These are phyloP conservation scores for Halcyon chelicuti DNA, from an alignment of 2,797 vertebrate genomes.

Conservation along the genomic window DNA sequence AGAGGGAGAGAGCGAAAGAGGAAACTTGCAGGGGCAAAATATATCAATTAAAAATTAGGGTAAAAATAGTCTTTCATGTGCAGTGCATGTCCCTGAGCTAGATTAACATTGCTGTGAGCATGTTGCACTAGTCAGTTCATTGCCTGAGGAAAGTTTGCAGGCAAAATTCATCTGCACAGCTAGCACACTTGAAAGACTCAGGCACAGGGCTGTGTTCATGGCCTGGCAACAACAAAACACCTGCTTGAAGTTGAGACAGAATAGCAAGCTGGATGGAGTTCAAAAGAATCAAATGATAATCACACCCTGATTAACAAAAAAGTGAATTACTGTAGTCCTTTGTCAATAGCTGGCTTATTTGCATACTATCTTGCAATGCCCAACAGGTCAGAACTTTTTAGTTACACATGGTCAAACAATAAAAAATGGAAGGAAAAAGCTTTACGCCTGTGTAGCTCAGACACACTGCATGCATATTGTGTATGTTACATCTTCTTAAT, in stretches of 20 bases:
- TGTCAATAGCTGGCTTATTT: conserved; percentile 39
- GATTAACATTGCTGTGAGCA: conserved; percentile 87
- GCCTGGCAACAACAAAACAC: conserved; percentile 71
- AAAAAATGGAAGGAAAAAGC: conserved; percentile 41
- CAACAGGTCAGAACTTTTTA: conserved; percentile 45
- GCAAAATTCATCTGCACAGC: conserved; percentile 86
- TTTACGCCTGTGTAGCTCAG: conserved; percentile 20
- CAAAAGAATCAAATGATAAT: conserved; percentile 65
- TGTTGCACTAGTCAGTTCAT: conserved; percentile 84
- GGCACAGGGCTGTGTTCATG: conserved; percentile 50
- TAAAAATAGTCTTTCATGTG: conserved; percentile 85
- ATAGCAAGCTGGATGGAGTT: conserved; percentile 70
- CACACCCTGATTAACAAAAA: conserved; percentile 60
- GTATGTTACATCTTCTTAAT: conserved; percentile 38
- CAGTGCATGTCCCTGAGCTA: conserved; percentile 85
- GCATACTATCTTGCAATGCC: conserved; percentile 40
- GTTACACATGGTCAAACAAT: conserved; percentile 37
- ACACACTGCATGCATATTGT: neutral
- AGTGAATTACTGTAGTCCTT: conserved; percentile 56
- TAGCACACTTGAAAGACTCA: conserved; percentile 82
- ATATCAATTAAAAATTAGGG: conserved; percentile 70
- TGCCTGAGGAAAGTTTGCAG: conserved; percentile 88
- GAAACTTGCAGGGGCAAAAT: conserved; percentile 56
- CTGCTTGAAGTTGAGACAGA: conserved; percentile 72
- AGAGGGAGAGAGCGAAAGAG: neutral